phyloP scores from a whole-genome alignment of 2,888 invertebrate genomes.

The Melanotus villosus region DNA sequence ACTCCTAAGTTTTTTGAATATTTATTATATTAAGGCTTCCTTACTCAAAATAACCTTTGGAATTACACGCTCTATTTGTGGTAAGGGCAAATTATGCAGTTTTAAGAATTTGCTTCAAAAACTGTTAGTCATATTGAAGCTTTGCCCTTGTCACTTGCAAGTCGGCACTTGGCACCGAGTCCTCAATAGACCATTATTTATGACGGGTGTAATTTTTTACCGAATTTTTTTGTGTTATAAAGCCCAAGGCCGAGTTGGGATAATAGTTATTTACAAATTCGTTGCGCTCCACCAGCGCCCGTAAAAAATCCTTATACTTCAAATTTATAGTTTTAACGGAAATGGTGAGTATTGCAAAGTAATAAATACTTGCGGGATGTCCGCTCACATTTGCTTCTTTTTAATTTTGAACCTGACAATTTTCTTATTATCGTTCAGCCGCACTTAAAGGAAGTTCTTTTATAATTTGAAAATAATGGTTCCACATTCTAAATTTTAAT shows the following conservation, averaged over 20 bases:
- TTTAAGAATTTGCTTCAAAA: not conserved
- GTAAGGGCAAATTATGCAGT: not conserved
- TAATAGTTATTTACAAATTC: slow-evolving; percentile 27
- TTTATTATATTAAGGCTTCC: no score
- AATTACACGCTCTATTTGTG: no score
- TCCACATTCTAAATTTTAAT: slow-evolving; percentile 39
- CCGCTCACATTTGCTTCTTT: not conserved
- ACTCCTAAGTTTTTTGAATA: no score
- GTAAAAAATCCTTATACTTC: not conserved
- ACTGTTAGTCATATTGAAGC: not conserved
- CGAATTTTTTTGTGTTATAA: slow-evolving; percentile 28
- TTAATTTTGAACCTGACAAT: slow-evolving; percentile 1
- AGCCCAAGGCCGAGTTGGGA: slow-evolving; percentile 16
- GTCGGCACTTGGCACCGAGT: slow-evolving; percentile 27
- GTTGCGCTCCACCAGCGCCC: slow-evolving; percentile 18
- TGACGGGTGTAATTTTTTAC: slow-evolving; percentile 38
- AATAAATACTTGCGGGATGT: not conserved
- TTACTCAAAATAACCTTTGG: no score
- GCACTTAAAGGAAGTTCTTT: slow-evolving; percentile 22
- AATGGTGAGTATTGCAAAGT: not conserved
- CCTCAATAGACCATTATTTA: slow-evolving; percentile 35
- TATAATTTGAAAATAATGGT: slow-evolving; percentile 42
- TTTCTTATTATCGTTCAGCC: slow-evolving; percentile 18
- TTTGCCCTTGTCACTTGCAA: slow-evolving; percentile 27
- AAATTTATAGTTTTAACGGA: slow-evolving; percentile 1